Evolutionary conservation across 2,888 invertebrate genomes (phyloP), one percentile per base, ranked within the genome.

Genomic region (Melipona beecheii): DNA sequence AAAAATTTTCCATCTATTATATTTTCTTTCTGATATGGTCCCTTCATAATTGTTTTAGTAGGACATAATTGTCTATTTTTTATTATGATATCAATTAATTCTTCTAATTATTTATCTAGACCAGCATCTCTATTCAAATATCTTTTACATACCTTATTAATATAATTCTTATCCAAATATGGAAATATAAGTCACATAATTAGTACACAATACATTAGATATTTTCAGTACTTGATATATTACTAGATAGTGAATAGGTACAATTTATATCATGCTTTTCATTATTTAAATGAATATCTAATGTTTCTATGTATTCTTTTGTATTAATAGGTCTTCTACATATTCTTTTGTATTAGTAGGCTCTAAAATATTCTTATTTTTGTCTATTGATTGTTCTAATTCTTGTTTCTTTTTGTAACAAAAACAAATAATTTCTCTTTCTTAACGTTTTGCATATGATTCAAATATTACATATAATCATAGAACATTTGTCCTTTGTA

Each of bases 131-230:
- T 54, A 13, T 31, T 3, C 15, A 6, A 15, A 43, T 75, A 19
- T 9, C 19, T 3, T 17, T 4, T 11, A 58, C 90, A 92, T 24
- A 90, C 71, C 9, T 75, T 49, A 52, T 88, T 90, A 5, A 93
- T 81, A n/a, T 86, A 91, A 15, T 79, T 31, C 2, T 81, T 66
- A 79, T 91, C 87, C 5, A 91, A 72, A 15, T 87, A 72, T 0
- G 92, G 91, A 83, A 93, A 93, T 17, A 92, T 89, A 4, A 78
- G 77, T 24, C 68, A 50, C 5, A 27, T 2, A 58, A 56, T 15
- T 6, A 2, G n/a, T n/a, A 17, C 9, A 2, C n/a, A 17, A 66
- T 49, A 31, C 9, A 52, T 69, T 31, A 69, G 50, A 27, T 52
- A 69, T n/a, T 56, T 56, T 56, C 21, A 54, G 54, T 11, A 54